Conservation (phyloP, 2,113 vertebrate genomes). For the Thymallus thymallus region DNA sequence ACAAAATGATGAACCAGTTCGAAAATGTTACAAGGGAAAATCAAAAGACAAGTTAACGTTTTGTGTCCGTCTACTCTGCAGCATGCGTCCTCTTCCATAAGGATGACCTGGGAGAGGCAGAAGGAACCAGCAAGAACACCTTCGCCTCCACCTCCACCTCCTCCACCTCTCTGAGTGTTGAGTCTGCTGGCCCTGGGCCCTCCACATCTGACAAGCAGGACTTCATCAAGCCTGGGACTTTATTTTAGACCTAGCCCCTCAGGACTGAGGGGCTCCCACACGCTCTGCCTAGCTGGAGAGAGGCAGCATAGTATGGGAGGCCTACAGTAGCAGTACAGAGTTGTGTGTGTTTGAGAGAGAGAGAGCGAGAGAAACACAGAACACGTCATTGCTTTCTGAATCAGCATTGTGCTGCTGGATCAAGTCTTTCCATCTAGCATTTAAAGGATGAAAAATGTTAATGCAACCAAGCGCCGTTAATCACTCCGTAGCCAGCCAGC, state of each 20-base stretch:
- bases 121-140: background rate
- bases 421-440: constrained; percentile 54
- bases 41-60: background rate
- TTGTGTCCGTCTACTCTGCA: constrained; percentile 35
- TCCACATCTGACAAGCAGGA: constrained; percentile 32
- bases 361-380: constrained; percentile 34
- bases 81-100: constrained; percentile 57
- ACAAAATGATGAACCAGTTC: background rate
- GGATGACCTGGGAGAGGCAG: constrained; percentile 53
- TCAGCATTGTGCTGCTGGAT: constrained; percentile 58
- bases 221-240: constrained; percentile 38
- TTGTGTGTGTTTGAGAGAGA: background rate
- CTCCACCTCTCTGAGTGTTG: constrained; percentile 11
- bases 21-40: background rate
- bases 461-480: constrained; percentile 75
- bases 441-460: constrained; percentile 70
- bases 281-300: constrained; percentile 8
- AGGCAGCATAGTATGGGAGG: background rate
- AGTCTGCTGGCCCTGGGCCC: constrained; percentile 24
- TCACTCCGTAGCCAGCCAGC: constrained; percentile 36
- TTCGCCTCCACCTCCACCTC: background rate
- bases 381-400: constrained; percentile 54
- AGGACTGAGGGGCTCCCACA: constrained; percentile 40
- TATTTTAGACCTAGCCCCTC: constrained; percentile 42
- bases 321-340: background rate